phyloP scores from a whole-genome alignment of 1,140 invertebrate genomes.

The Colletes gigas region DNA sequence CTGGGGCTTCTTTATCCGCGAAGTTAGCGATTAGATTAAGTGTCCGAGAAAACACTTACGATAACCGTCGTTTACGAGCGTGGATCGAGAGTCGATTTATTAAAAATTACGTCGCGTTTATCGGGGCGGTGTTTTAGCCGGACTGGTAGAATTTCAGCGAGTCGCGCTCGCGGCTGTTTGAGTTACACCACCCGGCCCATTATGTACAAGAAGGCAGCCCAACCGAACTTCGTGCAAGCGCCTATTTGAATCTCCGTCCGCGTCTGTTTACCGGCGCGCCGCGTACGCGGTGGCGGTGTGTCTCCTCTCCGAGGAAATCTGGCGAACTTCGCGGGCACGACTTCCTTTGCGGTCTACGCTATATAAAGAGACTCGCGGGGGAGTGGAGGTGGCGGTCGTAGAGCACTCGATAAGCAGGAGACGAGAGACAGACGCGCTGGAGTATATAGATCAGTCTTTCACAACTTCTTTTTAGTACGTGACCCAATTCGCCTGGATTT shows the following conservation, averaged over 20 bases:
- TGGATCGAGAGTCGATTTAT: too few relatives aligned
- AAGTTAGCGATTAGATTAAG: too few relatives aligned
- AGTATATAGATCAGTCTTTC: too few relatives aligned
- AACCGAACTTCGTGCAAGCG: conserved; percentile 50
- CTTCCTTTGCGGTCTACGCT: conserved; percentile 53
- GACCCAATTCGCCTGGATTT: too few relatives aligned
- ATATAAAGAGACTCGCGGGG: conserved; percentile 13
- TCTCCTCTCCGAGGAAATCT: conserved; percentile 32
- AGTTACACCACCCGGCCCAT: conserved; percentile 44
- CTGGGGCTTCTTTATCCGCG: too few relatives aligned
- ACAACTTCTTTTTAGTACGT: too few relatives aligned
- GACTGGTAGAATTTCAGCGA: conserved; percentile 17
- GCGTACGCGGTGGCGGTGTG: conserved; percentile 19
- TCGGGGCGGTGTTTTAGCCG: too few relatives aligned
- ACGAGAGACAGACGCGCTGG: conserved; percentile 20
- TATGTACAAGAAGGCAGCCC: conserved; percentile 49
- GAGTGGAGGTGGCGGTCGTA: conserved; percentile 3
- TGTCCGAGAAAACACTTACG: too few relatives aligned
- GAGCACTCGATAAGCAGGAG: conserved; percentile 15
- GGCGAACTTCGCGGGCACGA: conserved; percentile 50
- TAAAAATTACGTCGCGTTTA: too few relatives aligned
- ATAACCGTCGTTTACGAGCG: too few relatives aligned
- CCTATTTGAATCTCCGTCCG: conserved; percentile 52
- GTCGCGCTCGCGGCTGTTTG: conserved; percentile 51
- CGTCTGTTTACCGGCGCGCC: conserved; percentile 57